phyloP scores from a whole-genome alignment of 1,140 invertebrate genomes.

The Drosophila rhopaloa region DNA sequence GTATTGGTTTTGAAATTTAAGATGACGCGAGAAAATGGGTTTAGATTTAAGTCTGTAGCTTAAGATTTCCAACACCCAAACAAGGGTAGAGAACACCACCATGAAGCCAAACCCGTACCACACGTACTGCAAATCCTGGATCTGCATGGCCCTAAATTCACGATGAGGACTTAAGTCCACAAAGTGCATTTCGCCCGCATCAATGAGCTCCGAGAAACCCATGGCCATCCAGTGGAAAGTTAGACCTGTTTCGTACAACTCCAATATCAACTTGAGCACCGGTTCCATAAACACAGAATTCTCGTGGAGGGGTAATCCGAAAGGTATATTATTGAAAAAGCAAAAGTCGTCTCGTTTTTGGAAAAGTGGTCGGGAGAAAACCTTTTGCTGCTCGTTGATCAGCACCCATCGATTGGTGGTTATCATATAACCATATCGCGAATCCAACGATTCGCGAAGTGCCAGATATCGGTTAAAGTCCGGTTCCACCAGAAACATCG shows the following conservation, averaged over 20 bases:
- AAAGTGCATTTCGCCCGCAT: slow-evolving; percentile 55
- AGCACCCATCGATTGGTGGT: slow-evolving; percentile 60
- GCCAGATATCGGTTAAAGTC: slow-evolving; percentile 48
- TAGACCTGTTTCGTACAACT: slow-evolving; percentile 55
- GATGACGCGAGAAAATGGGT: background rate
- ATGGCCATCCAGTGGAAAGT: slow-evolving; percentile 39
- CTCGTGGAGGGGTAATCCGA: slow-evolving; percentile 68
- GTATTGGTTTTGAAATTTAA: background rate
- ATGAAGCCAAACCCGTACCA: slow-evolving; percentile 70
- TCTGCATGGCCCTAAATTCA: slow-evolving; percentile 65
- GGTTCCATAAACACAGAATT: slow-evolving; percentile 70
- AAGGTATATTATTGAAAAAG: slow-evolving; percentile 70
- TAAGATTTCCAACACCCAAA: slow-evolving; percentile 47
- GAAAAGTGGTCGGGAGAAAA: slow-evolving; percentile 65
- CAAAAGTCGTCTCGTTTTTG: slow-evolving; percentile 64
- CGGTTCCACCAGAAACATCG: slow-evolving; percentile 61
- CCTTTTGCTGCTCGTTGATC: slow-evolving; percentile 67
- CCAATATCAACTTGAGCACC: slow-evolving; percentile 52
- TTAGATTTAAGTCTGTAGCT: slow-evolving; percentile 1
- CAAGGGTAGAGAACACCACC: slow-evolving; percentile 25
- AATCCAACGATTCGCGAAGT: slow-evolving; percentile 58
- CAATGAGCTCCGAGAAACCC: slow-evolving; percentile 61
- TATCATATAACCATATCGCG: slow-evolving; percentile 67
- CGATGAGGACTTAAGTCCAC: slow-evolving; percentile 54
- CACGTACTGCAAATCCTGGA: slow-evolving; percentile 69